Conservation (phyloP, 2,888 invertebrate genomes). For the Lamellibrachia satsuma region DNA sequence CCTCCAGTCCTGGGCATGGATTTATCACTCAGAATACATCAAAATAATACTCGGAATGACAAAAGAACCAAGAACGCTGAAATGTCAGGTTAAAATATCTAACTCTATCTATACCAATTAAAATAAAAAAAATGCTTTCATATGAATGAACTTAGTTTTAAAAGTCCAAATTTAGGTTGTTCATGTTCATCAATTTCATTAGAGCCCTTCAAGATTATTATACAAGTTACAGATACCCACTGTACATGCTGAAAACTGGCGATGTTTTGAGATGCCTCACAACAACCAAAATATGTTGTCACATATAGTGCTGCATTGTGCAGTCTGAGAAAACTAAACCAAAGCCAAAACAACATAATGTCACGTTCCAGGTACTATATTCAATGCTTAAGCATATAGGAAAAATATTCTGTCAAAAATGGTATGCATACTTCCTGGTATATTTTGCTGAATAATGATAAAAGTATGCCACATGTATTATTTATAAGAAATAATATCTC, state of each 20-base stretch:
- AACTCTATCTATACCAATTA: not conserved
- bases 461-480: no score
- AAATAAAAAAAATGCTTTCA: no score
- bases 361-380: no score
- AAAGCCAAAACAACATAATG: not conserved
- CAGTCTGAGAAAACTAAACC: not conserved
- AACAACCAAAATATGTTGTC: conserved; percentile 3
- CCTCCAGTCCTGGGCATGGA: not conserved
- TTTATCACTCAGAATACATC: not conserved
- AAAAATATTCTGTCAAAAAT: no score
- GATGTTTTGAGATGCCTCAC: conserved; percentile 4
- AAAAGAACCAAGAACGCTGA: not conserved
- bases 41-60: not conserved
- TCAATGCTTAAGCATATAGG: no score
- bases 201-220: not conserved
- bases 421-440: no score
- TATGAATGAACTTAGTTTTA: no score
- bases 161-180: no score
- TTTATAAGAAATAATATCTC: no score
- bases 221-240: not conserved
- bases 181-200: not conserved
- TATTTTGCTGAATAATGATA: no score
- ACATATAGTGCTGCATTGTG: not conserved
- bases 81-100: not conserved
- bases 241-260: not conserved